Conservation (phyloP, 2,113 vertebrate species). For the Porphyrio hochstetteri region DNA sequence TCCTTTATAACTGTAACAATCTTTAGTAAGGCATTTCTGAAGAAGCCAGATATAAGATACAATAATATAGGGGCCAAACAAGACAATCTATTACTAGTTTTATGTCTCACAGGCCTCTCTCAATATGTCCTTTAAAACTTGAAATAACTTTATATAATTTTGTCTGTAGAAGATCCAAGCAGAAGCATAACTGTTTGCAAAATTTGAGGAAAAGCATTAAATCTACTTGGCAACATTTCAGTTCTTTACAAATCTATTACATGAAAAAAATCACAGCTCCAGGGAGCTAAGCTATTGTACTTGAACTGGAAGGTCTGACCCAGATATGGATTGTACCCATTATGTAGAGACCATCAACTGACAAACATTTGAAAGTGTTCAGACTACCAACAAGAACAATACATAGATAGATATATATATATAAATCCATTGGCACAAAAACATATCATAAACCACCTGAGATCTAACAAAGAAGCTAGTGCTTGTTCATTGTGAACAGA, state of each 20-base stretch:
- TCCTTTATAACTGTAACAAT: background rate
- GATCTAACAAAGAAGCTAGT: constrained; percentile 24
- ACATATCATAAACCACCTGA: background rate
- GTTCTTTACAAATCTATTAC: constrained; percentile 38
- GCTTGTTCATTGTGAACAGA: constrained; percentile 2
- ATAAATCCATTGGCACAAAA: background rate
- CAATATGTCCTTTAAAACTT: background rate
- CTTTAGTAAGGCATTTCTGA: background rate
- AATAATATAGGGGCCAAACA: background rate
- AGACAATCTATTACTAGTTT: background rate
- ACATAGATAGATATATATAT: background rate
- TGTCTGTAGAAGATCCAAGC: constrained; percentile 11
- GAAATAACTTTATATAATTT: constrained; percentile 23
- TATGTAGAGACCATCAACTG: constrained; percentile 34
- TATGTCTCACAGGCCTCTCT: background rate
- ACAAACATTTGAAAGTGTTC: constrained; percentile 50
- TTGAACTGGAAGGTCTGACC: constrained; percentile 54
- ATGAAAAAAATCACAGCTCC: constrained; percentile 10
- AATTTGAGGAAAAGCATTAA: constrained; percentile 34
- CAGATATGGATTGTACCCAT: constrained; percentile 44
- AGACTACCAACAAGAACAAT: background rate
- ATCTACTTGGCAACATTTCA: constrained; percentile 25
- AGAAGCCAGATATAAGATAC: background rate
- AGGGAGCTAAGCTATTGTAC: constrained; percentile 26
- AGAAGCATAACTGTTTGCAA: constrained; percentile 23